Conservation (phyloP, 2,797 vertebrate species). For the Pseudopleuronectes americanus region DNA sequence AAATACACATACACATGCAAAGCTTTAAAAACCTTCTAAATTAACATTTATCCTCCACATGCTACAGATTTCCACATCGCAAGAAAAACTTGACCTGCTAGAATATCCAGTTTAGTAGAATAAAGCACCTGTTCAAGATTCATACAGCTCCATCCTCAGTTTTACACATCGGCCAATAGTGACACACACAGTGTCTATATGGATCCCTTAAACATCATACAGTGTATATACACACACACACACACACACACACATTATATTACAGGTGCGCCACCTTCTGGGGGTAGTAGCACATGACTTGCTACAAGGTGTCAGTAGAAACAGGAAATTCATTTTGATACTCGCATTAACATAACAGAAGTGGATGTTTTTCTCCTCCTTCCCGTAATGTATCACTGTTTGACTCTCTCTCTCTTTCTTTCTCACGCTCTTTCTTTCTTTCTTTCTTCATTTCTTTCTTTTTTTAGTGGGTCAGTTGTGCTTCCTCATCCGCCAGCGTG, state of each 20-base stretch:
- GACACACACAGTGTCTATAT: neutral
- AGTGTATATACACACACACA: no score
- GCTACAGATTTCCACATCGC: neutral
- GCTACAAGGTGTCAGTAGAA: no score
- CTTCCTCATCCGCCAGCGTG: constrained; percentile 96
- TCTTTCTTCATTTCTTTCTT: neutral
- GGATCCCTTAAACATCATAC: neutral
- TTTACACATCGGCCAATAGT: neutral
- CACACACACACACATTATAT: neutral
- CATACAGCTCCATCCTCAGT: neutral
- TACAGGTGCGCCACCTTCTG: neutral
- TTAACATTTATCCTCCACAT: no score
- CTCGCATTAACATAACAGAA: neutral
- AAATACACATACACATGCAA: constrained; percentile 3
- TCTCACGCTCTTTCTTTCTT: no score
- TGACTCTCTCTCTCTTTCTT: neutral
- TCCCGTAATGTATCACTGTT: neutral
- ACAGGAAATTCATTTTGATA: no score
- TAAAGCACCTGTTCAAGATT: neutral
- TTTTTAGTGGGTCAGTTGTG: constrained; percentile 93
- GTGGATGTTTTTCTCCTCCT: constrained; percentile 2
- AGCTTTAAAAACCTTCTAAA: neutral
- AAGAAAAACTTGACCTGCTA: neutral
- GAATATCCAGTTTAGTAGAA: no score
- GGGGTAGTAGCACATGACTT: neutral